Base-by-base conservation (phyloP, 2,888 invertebrate genomes). In the Macaria notata region DNA sequence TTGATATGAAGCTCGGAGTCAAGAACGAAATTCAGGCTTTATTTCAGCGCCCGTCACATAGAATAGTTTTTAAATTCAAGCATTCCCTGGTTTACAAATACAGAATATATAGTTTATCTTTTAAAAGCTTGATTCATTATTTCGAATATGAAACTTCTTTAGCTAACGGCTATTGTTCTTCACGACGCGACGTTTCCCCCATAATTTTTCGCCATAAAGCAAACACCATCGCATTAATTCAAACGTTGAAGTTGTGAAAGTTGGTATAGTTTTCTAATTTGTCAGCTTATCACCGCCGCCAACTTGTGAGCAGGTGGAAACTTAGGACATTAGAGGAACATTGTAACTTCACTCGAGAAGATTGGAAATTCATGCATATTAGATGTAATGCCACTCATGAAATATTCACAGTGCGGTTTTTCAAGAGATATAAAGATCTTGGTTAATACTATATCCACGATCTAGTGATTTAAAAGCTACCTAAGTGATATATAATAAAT, bases 1-100 rank as follows among this genome's bases (percentile, higher is more conserved):
- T 63, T 65, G 63, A 66, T 69, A 65, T 59, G 65, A 53, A 61
- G 66, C 60, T 55, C 52, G 59, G 58, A 56, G 59, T 53, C 59
- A 43, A 52, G 61, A 61, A 50, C 51, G 59, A 58, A 62, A 57
- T 55, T 61, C 56, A 62, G 19, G 58, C 53, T 63, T 59, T 62
- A 50, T 54, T 61, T 56, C 48, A 58, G 59, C 53, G 46, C 51
- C 44, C 55, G 44, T 59, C 46, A 56, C 56, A 61, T 49, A 49
- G 43, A 51, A 19, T 19, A 19, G 41, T n/a, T 42, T 51, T 52
- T 39, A 31, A 42, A 36, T 7, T 36, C 0, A 2, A 6, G 33
- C 3, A 7, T 7, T 36, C 7, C 7, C 7, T 36, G 19, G 19
- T 19, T 19, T 19, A 19, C 2, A 2, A 19, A 1, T 19, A 19